Base-by-base conservation (phyloP, 2,113 vertebrate genomes). In the Grus americana region DNA sequence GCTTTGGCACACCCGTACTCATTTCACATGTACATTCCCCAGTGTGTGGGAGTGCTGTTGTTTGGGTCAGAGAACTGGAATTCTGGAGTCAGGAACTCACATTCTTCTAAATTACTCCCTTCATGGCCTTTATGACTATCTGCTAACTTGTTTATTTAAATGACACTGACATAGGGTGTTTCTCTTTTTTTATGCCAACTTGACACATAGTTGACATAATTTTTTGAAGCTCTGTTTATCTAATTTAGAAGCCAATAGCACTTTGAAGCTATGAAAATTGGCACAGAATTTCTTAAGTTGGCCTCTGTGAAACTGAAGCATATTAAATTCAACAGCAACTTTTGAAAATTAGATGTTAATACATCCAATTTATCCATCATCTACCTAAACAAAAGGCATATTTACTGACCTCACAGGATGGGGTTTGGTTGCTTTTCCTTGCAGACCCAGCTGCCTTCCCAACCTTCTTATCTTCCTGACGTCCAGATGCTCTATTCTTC, bases 11-110 rank as follows among this genome's bases (percentile, higher is more conserved):
- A 93, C 94, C 74, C 66, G 58, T 61, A 38, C 57, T 92, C 79
- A 74, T 65, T 92, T 87, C 11, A 2, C 71, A 67, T 6, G 36
- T 65, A 49, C 90, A 91, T 91, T 95, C 92, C 87, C 81, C 81
- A 79, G 81, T 54, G 70, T 76, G 95, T 96, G 95, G 96, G 96
- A 97, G 93, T 95, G 92, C 62, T 95, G 92, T 87, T 95, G 91
- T 94, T 95, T 92, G 93, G 93, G 87, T 94, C 92, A 96, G 74
- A 90, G 84, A 95, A 93, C 66, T 90, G 92, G 92, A 96, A 97
- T 96, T 96, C 94, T 66, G 70, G 38, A 94, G 62, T 73, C 88
- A 79, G 93, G 70, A 96, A 75, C 80, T 92, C 84, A 68, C 84
- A 96, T 91, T 90, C 90, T 85, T 92, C 74, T 94, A 72, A 97